Evolutionary conservation across 2,888 invertebrate species (phyloP), one percentile per base, ranked within the genome.

Genomic region (Melinaea marsaeus): DNA sequence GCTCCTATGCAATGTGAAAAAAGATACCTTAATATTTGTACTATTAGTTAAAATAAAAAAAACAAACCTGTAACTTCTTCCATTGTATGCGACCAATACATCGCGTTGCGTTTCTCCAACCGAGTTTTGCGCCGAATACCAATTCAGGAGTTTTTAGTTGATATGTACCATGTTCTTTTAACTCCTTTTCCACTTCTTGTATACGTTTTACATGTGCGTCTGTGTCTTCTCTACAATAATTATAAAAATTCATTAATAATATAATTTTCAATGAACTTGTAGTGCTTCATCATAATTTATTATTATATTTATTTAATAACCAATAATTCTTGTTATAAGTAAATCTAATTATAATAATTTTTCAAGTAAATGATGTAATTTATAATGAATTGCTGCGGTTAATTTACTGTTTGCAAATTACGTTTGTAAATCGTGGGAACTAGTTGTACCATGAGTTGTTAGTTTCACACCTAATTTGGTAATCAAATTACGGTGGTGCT

Each of bases 11-110:
- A 37, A 6, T 37, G 3, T 37, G 37, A 37, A 37, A 7, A 4
- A 37, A 37, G 37, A 37, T 6, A 22, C 22, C 7, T 6, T 6
- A 37, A 37, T 37, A 42, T 42, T 42, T 42, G 11, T 42, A 42
- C 2, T 42, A 42, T 64, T 65, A 59, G 9, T 61, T 55, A 57
- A 54, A 58, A 33, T 37, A 0, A 48, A 37, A 37, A 45, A 22
- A 54, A 71, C 82, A 84, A 80, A 97, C 98, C 93, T 98, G 97
- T 72, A 98, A 84, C 85, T 98, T 98, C 9, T 97, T 97, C 98
- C 98, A 99, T 78, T 98, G 98, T 79, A 98, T 98, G 71, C 98
- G 92, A 0, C 98, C 98, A 72, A 98, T 98, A 80, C 98, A 98
- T 60, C 98, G 91, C 0, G 95, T 93, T 0, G 98, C 95, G 81